Evolutionary conservation across 2,888 invertebrate species (phyloP), one percentile per base, ranked within the genome.

Genomic region (Lycophotia porphyrea): DNA sequence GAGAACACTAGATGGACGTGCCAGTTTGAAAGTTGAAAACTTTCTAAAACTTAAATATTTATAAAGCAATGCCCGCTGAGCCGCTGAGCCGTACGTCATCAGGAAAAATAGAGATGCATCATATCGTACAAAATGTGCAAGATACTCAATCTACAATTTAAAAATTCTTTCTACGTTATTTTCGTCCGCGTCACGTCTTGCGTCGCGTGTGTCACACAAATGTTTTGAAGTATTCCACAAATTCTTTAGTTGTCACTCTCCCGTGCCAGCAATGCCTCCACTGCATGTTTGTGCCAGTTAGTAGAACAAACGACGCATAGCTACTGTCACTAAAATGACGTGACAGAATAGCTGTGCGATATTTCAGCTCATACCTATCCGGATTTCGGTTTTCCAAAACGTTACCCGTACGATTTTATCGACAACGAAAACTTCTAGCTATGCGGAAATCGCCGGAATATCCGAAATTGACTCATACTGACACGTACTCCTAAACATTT

Each of bases 271-370:
- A n/a, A n/a, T n/a, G n/a, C n/a, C n/a, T 66, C 13, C 66, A 58
- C 24, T 27, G 42, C 42, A 68, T 42, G 49, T 42, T 49, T 60
- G 80, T 36, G 15, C 49, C 49, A 63, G 71, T 69, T 66, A 39
- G 52, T 27, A 52, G 52, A n/a, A 63, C 58, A 58, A 42, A 34
- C 65, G 60, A 69, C 47, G n/a, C 79, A 47, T 49, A 63, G 61
- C 74, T 66, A 18, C 31, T 55, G 60, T 78, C 81, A 82, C 76
- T 82, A 66, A 80, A 76, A 55, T 68, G 71, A 55, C 73, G 68
- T 47, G 42, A 81, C 52, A 60, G 76, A 76, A 78, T 75, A 83
- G n/a, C 64, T 76, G 42, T 49, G 60, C 58, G 47, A 80, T 74
- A 82, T 76, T 86, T 72, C 76, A 65, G 47, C 42, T 63, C 64